Base-by-base conservation (phyloP, 1,140 invertebrate species). In the Brachionus rotundiformis region DNA sequence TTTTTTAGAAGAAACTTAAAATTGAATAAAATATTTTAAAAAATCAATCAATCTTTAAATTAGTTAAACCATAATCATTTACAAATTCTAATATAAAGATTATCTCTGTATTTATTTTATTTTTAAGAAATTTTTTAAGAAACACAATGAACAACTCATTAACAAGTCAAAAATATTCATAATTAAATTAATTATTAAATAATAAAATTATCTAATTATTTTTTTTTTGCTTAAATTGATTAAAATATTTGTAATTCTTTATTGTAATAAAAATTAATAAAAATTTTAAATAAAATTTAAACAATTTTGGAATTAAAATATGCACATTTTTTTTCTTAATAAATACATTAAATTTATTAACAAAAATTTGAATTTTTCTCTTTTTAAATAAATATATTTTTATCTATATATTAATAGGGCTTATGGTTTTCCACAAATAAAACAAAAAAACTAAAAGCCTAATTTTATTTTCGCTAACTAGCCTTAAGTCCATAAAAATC, bases 1-100 rank as follows among this genome's bases (percentile, higher is more conserved):
- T 27, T 33, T 31, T 65, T 65, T 71, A 19, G 65, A 73, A 16
- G 36, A 73, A 13, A 41, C 36, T 73, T 73, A 73, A 73, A 31
- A 27, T 65, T 16, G 23, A 54, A 54, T 54, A 54, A 54, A 54
- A 54, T 54, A 54, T 7, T 54, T 54, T 25, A 8, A 49, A 49
- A n/a, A n/a, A n/a, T n/a, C n/a, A n/a, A n/a, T n/a, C n/a, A n/a
- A n/a, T n/a, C n/a, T n/a, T n/a, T n/a, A n/a, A n/a, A n/a, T n/a
- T n/a, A n/a, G n/a, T n/a, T n/a, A n/a, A n/a, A n/a, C n/a, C n/a
- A n/a, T n/a, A n/a, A n/a, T n/a, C n/a, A n/a, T n/a, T n/a, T n/a
- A n/a, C n/a, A n/a, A n/a, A n/a, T n/a, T n/a, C n/a, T n/a, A n/a
- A n/a, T n/a, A n/a, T n/a, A n/a, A n/a, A n/a, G n/a, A n/a, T n/a